These are phyloP conservation scores for Albula glossodonta DNA, from an alignment of 2,113 vertebrate species.

Conservation along the genomic window DNA sequence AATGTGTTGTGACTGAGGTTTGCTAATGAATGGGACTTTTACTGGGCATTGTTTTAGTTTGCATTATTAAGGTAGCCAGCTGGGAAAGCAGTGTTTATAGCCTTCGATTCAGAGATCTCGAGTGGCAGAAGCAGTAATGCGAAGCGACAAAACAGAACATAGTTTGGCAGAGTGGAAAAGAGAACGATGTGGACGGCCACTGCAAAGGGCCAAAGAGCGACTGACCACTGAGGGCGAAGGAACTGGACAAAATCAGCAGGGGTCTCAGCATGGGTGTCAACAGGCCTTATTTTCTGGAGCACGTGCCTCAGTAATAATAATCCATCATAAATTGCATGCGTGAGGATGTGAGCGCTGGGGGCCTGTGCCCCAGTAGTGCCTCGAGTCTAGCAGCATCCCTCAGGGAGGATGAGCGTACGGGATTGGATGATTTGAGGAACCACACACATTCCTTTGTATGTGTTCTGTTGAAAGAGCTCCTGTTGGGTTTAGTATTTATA, in stretches of 20 bases:
- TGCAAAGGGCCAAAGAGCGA: neutral
- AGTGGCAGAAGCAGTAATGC: neutral
- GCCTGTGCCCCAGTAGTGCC: too few relatives aligned
- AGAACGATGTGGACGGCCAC: neutral
- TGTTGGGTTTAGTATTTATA: neutral
- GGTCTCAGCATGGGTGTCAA: too few relatives aligned
- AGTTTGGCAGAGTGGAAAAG: neutral
- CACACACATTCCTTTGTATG: neutral
- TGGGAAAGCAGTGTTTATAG: neutral
- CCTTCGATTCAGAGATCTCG: neutral
- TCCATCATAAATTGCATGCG: too few relatives aligned
- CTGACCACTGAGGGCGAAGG: neutral
- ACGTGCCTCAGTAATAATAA: too few relatives aligned
- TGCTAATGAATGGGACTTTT: neutral
- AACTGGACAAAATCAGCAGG: too few relatives aligned
- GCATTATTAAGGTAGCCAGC: neutral
- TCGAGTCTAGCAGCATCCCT: too few relatives aligned
- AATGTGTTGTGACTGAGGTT: constrained; percentile 8
- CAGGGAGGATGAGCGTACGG: too few relatives aligned
- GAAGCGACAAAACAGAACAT: neutral
- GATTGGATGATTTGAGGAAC: neutral
- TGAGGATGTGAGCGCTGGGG: too few relatives aligned
- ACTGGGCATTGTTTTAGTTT: neutral
- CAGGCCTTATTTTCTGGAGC: too few relatives aligned
- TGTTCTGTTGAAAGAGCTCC: neutral